Base-by-base conservation (phyloP, 2,113 vertebrate species). In the Aythya baeri region DNA sequence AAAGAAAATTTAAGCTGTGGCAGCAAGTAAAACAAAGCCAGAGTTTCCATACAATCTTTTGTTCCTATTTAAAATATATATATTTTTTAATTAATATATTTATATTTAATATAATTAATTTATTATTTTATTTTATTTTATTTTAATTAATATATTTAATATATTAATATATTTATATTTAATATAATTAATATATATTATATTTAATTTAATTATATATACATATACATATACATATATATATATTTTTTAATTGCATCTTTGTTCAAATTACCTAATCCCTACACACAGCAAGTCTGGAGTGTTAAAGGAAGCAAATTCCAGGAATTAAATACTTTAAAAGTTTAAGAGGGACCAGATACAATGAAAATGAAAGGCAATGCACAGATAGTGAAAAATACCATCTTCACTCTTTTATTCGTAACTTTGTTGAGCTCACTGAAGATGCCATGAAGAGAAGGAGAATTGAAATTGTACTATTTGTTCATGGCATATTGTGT, bases 401-500 rank as follows among this genome's bases (percentile, higher is more conserved):
- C 11, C 20, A 2, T 68, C 13, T 82, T 93, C 79, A 23, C 32
- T 77, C 18, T 89, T 61, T 70, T 73, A 66, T 89, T 89, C 67
- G 62, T 36, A 71, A 43, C 49, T 85, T 4, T 83, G 23, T 32
- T 80, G 41, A 68, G 36, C 63, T 91, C 67, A 74, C 49, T 91
- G 74, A 85, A 86, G 68, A 74, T 71, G 36, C 54, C 77, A 70
- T 17, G n/a, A 92, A 80, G 82, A 80, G 93, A 85, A 23, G 12
- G 41, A 91, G 83, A 94, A 95, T 46, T 89, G 83, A 88, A 93
- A 75, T 77, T 1, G 1, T 88, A 41, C 63, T 95, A 38, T 82
- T 82, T 83, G 65, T 86, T 94, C 63, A 83, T 88, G 83, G 36
- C 17, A n/a, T 77, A 63, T 72, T 91, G 38, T 94, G 34, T 86